Evolutionary conservation across 2,113 vertebrate genomes (phyloP), one percentile per base, ranked within the genome.

Genomic region (Phrynocephalus versicolor): DNA sequence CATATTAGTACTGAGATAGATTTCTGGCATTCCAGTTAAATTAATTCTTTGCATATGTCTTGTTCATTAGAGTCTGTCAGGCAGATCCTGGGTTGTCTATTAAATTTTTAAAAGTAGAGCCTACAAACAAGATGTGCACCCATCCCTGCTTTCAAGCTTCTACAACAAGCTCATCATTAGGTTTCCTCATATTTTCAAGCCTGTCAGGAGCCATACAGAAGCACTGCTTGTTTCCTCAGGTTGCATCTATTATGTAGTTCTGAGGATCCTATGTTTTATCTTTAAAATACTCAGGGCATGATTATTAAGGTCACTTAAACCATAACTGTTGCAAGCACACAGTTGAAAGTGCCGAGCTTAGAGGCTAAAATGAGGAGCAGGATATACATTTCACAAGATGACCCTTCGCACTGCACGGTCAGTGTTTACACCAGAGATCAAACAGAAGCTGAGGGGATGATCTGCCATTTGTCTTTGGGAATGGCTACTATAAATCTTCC

Each of bases 191-290:
- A 37, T 41, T 9, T 82, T 92, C 74, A 91, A 72, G 60, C 45
- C 62, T 85, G 37, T 41, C 88, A n/a, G 81, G 87, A 93, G 78
- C 2, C 8, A 84, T 39, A 77, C 83, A 8, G 51, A 55, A 60
- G 35, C 2, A 81, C 86, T n/a, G 82, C 85, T 30, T 82, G 91
- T 86, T 90, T 85, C 88, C 83, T 89, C 91, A 89, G 67, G 81
- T 84, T 90, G 91, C 83, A 91, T 41, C 74, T 88, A 76, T 23
- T 78, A 92, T 87, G 62, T 89, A 92, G 91, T 91, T 93, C 90
- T 83, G 92, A 94, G 90, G 84, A 94, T 92, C 89, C 95, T 81
- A 25, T 55, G 70, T 76, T 65, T 83, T 65, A 83, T 88, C 85
- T 84, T 85, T 90, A 92, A 92, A 93, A 92, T 86, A 95, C 86